Evolutionary conservation across 2,888 invertebrate genomes (phyloP).

Genomic region (Troides oblongomaculatus): DNA sequence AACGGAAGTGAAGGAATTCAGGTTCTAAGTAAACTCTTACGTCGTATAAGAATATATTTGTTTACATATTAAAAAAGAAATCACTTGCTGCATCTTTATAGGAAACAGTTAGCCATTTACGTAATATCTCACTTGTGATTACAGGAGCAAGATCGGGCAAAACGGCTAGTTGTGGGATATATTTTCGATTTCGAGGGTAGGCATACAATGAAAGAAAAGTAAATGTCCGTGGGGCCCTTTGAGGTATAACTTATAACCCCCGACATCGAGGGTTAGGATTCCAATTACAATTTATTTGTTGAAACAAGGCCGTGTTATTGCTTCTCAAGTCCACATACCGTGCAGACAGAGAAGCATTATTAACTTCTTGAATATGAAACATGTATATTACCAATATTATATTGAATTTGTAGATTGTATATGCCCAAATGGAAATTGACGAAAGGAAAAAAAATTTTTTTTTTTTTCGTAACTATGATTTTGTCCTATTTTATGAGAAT

Average conservation of each 20-base stretch:
- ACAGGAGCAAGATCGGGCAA: background rate
- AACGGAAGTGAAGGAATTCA: constrained; percentile 3
- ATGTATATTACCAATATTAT: no score
- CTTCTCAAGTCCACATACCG: constrained; percentile 15
- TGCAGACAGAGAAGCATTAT: constrained; percentile 5
- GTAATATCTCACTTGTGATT: no score
- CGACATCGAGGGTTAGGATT: constrained; percentile 19
- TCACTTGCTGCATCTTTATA: no score
- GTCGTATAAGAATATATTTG: background rate
- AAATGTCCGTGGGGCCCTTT: constrained; percentile 15
- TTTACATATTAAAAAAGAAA: no score
- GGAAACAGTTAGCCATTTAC: no score
- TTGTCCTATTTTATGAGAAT: no score
- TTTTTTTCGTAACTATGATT: no score
- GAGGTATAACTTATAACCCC: constrained; percentile 20
- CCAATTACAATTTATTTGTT: constrained; percentile 24
- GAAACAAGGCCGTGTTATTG: constrained; percentile 19
- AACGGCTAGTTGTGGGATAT: background rate
- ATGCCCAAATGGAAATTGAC: no score
- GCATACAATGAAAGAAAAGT: constrained; percentile 14
- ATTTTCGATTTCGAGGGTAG: constrained; percentile 8
- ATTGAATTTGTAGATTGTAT: no score
- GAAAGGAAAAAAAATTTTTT: no score
- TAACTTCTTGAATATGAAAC: background rate
- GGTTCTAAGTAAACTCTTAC: background rate